A percentile compares a stretch with the other conserved stretches of the same genome.
Evolutionary conservation across 1,140 invertebrate genomes (phyloP).

Genomic region (Brachionus koreanus): DNA sequence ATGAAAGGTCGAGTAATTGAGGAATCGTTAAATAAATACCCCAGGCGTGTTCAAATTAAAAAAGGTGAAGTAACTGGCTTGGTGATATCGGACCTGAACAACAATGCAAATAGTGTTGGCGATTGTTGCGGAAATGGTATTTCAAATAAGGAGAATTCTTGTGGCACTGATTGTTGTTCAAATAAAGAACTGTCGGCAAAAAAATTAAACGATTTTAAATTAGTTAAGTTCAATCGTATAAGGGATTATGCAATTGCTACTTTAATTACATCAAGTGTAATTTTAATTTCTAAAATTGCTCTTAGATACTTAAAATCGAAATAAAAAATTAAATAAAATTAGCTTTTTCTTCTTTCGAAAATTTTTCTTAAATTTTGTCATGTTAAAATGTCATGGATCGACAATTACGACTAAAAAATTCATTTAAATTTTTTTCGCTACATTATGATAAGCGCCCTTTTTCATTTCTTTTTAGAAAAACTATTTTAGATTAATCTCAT

Average conservation of each 20-base stretch:
- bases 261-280: constrained; percentile 18
- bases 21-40: constrained; percentile 8
- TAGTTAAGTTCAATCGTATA: background rate
- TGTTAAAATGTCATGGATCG: too few relatives aligned
- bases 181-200: background rate
- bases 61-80: constrained; percentile 16
- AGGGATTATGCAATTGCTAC: constrained; percentile 24
- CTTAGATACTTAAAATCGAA: constrained; percentile 19
- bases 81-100: background rate
- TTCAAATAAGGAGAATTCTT: background rate
- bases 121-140: background rate
- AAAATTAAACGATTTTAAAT: background rate
- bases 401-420: too few relatives aligned
- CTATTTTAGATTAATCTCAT: too few relatives aligned
- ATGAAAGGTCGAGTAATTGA: constrained; percentile 65
- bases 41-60: background rate
- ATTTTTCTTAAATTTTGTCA: too few relatives aligned
- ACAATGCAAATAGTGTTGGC: background rate
- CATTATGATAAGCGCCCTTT: too few relatives aligned
- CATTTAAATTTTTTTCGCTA: too few relatives aligned
- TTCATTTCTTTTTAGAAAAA: too few relatives aligned
- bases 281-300: constrained; percentile 34
- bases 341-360: too few relatives aligned
- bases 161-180: background rate
- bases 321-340: background rate